Conservation (phyloP, 2,797 vertebrate species). For the Sylvilagus floridanus region DNA sequence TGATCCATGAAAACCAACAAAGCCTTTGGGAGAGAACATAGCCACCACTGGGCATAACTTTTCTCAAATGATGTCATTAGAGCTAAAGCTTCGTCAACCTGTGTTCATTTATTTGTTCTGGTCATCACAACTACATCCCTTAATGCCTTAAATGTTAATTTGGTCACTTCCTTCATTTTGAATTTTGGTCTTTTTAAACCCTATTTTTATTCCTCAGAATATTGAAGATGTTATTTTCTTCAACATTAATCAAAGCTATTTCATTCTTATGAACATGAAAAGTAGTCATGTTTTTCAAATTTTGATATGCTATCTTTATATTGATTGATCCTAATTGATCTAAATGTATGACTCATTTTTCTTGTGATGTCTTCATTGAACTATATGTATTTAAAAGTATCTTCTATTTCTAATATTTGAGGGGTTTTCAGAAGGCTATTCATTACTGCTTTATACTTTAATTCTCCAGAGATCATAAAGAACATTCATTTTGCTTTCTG, state of each 20-base stretch:
- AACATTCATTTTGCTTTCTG: background rate
- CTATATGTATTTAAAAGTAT: background rate
- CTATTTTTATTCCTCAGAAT: background rate
- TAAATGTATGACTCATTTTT: background rate
- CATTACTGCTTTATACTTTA: background rate
- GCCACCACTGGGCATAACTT: fast-evolving
- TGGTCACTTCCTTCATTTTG: background rate
- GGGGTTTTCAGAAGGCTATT: background rate
- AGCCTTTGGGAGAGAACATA: background rate
- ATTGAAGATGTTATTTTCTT: background rate
- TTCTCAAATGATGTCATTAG: background rate
- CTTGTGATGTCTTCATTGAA: background rate
- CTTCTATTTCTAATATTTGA: background rate
- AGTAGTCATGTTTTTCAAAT: background rate
- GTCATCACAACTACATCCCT: background rate
- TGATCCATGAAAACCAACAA: background rate
- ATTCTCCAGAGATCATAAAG: background rate
- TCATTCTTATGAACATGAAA: background rate
- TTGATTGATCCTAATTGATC: background rate
- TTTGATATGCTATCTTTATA: background rate
- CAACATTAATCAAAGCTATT: background rate
- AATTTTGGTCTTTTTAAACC: background rate
- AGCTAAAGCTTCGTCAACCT: background rate
- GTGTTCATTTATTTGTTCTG: background rate
- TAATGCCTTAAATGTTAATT: background rate